Conservation (phyloP, 1,140 invertebrate genomes). For the Mercenaria mercenaria region DNA sequence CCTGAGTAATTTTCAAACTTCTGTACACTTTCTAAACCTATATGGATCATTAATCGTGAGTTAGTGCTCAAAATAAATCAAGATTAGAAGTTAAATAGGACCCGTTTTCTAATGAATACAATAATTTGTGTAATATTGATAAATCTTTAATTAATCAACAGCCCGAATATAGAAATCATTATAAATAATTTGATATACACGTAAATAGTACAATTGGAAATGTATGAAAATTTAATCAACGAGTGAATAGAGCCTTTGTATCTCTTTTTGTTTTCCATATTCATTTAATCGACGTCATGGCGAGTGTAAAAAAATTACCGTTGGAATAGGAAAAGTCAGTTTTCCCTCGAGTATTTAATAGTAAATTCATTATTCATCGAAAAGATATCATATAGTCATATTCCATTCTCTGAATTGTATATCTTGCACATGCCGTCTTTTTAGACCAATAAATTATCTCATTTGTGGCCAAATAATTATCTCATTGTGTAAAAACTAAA, state of each 20-base stretch:
- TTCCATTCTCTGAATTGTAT: neutral
- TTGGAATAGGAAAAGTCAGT: neutral
- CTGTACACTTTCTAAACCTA: no score
- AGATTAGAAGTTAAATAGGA: neutral
- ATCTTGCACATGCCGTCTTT: neutral
- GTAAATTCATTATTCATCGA: neutral
- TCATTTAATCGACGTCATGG: neutral
- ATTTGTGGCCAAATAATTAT: no score
- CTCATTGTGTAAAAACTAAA: no score
- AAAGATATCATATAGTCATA: neutral
- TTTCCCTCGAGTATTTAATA: neutral
- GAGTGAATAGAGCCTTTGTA: constrained; percentile 30
- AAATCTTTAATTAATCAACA: constrained; percentile 29
- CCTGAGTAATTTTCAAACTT: no score
- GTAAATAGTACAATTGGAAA: neutral
- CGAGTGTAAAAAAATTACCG: neutral
- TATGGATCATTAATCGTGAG: neutral
- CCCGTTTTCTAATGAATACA: neutral
- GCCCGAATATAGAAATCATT: neutral
- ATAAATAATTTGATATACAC: neutral
- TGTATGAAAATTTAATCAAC: constrained; percentile 32
- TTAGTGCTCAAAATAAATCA: neutral
- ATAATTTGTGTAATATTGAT: constrained; percentile 17
- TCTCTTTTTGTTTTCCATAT: neutral
- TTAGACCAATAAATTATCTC: neutral